Evolutionary conservation across 2,888 invertebrate genomes (phyloP).

Genomic region (Caenorhabditis sp.): DNA sequence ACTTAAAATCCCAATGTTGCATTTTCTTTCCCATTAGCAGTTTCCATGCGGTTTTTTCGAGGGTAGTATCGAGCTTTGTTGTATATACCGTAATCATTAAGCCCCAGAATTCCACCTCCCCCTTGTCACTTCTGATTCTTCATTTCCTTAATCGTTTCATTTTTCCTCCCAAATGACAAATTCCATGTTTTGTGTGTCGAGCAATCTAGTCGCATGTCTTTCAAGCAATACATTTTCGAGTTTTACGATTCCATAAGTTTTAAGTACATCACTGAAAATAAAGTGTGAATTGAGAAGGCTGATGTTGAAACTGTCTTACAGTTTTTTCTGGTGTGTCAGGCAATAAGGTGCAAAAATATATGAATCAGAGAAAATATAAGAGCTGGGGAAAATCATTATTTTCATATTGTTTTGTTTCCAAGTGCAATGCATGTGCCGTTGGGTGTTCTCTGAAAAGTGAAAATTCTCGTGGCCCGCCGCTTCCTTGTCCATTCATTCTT

Average conservation of each 20-base stretch:
- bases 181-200: slow-evolving; percentile 11
- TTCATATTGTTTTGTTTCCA: no score
- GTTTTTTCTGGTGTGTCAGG: no score
- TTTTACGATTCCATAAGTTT: background rate
- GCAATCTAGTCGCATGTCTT: slow-evolving; percentile 55
- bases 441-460: no score
- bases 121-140: background rate
- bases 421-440: no score
- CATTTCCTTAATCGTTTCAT: background rate
- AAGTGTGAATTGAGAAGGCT: no score
- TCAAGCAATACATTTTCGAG: slow-evolving; percentile 19
- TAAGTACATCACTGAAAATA: no score
- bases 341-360: no score
- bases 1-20: slow-evolving; percentile 22
- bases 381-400: no score
- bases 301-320: no score
- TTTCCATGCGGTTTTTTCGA: background rate
- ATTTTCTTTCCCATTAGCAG: slow-evolving; percentile 15
- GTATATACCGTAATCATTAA: slow-evolving; percentile 21
- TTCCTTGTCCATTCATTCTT: no score
- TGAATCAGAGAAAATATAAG: no score
- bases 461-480: no score
- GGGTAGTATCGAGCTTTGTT: slow-evolving; percentile 53
- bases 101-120: slow-evolving; percentile 1
- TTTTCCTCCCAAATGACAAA: slow-evolving; percentile 9